Evolutionary conservation across 2,797 vertebrate species (phyloP).

Genomic region (Chiloscyllium punctatum): DNA sequence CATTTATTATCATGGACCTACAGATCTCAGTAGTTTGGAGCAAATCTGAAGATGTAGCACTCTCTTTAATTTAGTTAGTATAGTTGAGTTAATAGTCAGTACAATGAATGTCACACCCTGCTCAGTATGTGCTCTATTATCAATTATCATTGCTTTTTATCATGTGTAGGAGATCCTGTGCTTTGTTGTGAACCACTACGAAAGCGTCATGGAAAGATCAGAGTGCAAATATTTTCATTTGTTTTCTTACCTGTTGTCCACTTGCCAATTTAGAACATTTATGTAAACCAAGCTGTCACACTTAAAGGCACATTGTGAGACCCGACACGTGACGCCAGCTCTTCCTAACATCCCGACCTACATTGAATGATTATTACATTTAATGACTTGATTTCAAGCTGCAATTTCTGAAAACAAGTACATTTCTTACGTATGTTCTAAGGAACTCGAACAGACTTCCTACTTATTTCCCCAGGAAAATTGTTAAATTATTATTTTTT

Average conservation of each 20-base stretch:
- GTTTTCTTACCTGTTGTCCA: constrained; percentile 21
- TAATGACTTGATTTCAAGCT: constrained; percentile 32
- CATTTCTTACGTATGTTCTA: constrained; percentile 31
- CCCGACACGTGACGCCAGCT: constrained; percentile 3
- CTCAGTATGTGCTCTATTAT: constrained; percentile 6
- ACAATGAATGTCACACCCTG: neutral
- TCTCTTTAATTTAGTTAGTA: neutral
- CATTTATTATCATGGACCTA: neutral
- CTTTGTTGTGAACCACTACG: neutral
- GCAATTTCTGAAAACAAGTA: constrained; percentile 21
- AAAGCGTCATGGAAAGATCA: constrained; percentile 21
- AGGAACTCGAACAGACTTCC: constrained; percentile 40
- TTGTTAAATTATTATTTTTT: constrained; percentile 25
- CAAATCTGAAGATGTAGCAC: too few relatives aligned
- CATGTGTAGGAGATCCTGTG: neutral
- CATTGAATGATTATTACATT: constrained; percentile 19
- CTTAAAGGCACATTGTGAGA: neutral
- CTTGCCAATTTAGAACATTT: constrained; percentile 24
- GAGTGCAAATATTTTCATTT: neutral
- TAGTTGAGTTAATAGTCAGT: neutral
- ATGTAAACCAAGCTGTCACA: neutral
- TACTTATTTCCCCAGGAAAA: constrained; percentile 37
- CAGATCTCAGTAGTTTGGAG: neutral
- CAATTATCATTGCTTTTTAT: neutral
- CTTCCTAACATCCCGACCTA: constrained; percentile 25